Base-by-base conservation (phyloP, 1,140 invertebrate species). In the Aphelenchoides avenae region DNA sequence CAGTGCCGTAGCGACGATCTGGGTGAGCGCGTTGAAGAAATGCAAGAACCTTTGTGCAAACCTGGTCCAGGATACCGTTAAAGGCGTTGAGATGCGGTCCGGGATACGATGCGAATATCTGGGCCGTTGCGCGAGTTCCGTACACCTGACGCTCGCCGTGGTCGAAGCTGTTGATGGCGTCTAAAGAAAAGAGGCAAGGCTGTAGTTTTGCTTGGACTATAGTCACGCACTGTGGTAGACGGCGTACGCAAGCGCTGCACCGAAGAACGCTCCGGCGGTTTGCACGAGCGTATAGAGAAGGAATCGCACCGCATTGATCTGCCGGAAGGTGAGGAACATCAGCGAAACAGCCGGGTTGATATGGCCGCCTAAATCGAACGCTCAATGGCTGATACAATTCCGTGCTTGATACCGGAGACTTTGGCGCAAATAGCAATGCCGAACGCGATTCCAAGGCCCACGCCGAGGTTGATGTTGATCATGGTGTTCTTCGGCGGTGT, bases 91-190 rank as follows among this genome's bases (percentile, higher is more conserved):
- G 61, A 56, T 77, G 79, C 4, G 63, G 37, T 6, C 73, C 70
- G 2, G 84, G 83, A 66, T 82, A 84, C 1, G 84, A 84, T 13
- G 82, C 77, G 68, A 80, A 85, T 46, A 84, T 84, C 15, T 82
- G 80, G 0, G 82, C 82, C 5, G 82, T 84, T 4, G 61, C 69
- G 66, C 49, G 64, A 56, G 20, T 40, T 22, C 78, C 75, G 15
- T 57, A 56, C 20, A 78, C 61, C n/a, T 56, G 40, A 41, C 79
- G 52, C 13, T 48, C 66, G 4, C 79, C 80, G 9, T 75, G 76
- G 59, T 83, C 82, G 59, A 73, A 83, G 26, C 70, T 56, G 39
- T 79, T 67, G 13, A 82, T 61, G 18, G 77, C 81, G 64, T 81
- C 83, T 42, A 22, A 50, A 44, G 18, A 61, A 18, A 49, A 15